Percentiles rank a stretch among this genome's conserved stretches.
Conservation (phyloP, 2,113 vertebrate species). For the Ameiurus melas region DNA sequence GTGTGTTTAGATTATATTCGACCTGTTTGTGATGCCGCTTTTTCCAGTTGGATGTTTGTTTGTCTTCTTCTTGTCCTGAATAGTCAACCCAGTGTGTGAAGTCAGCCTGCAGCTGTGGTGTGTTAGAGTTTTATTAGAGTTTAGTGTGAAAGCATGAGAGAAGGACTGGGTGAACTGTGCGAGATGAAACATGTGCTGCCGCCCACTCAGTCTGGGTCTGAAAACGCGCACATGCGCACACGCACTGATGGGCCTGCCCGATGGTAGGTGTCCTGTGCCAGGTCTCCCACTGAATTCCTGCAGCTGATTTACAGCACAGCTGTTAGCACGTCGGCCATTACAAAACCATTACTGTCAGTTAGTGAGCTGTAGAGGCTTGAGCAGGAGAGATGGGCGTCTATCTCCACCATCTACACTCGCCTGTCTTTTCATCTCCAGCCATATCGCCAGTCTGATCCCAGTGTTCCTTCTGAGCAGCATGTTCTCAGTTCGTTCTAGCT, state of each 20-base stretch:
- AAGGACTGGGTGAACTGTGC: slow-evolving; percentile 29
- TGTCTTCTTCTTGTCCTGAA: slow-evolving; percentile 7
- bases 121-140: slow-evolving; percentile 32
- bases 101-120: slow-evolving; percentile 33
- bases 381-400: slow-evolving; percentile 16
- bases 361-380: slow-evolving; percentile 49
- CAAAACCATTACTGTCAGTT: slow-evolving; percentile 67
- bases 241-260: slow-evolving; percentile 35
- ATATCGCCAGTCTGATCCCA: slow-evolving; percentile 21
- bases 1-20: slow-evolving; percentile 5
- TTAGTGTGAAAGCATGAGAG: slow-evolving; percentile 33
- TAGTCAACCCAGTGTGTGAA: not conserved
- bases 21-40: slow-evolving; percentile 1
- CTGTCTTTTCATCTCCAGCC: slow-evolving; percentile 31
- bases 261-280: slow-evolving; percentile 41
- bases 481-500: not conserved
- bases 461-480: slow-evolving; percentile 1
- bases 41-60: slow-evolving; percentile 18
- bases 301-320: slow-evolving; percentile 53
- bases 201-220: slow-evolving; percentile 46
- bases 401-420: slow-evolving; percentile 1
- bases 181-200: slow-evolving; percentile 51
- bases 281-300: slow-evolving; percentile 55
- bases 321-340: slow-evolving; percentile 55
- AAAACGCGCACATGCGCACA: not conserved